Percentiles rank a stretch among this genome's conserved stretches.
These are phyloP conservation scores for Chelon auratus DNA, from an alignment of 2,797 vertebrate species.

Conservation along the genomic window DNA sequence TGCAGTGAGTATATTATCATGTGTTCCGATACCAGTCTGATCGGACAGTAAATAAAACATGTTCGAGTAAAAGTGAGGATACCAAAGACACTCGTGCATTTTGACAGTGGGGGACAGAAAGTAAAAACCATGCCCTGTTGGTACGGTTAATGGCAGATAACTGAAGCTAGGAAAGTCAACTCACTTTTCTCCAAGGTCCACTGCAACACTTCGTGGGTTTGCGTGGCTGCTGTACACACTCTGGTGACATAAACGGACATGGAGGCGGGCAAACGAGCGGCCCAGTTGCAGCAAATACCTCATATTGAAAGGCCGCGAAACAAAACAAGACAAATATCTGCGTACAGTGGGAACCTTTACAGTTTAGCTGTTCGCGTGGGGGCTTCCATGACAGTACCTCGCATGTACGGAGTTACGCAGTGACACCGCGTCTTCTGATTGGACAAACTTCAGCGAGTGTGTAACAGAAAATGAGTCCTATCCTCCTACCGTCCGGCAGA, in stretches of 20 bases:
- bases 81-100: too few relatives aligned
- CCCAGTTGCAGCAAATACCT: constrained; percentile 57
- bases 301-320: constrained; percentile 45
- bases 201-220: constrained; percentile 57
- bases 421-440: constrained; percentile 58
- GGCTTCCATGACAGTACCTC: constrained; percentile 74
- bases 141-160: neutral
- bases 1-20: neutral
- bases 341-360: constrained; percentile 12
- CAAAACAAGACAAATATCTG: neutral
- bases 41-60: neutral
- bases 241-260: constrained; percentile 73
- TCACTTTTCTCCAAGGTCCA: constrained; percentile 84
- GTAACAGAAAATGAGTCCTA: constrained; percentile 18
- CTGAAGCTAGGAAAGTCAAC: constrained; percentile 49
- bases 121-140: neutral
- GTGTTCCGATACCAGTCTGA: neutral
- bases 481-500: neutral
- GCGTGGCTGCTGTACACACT: constrained; percentile 77
- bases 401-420: constrained; percentile 60
- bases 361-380: constrained; percentile 11
- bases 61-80: too few relatives aligned
- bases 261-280: constrained; percentile 43
- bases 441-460: constrained; percentile 30
- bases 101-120: neutral